A percentile compares a stretch with the other conserved stretches of the same genome.
phyloP scores from a whole-genome alignment of 2,888 invertebrate species.

The Apodemia zela region DNA sequence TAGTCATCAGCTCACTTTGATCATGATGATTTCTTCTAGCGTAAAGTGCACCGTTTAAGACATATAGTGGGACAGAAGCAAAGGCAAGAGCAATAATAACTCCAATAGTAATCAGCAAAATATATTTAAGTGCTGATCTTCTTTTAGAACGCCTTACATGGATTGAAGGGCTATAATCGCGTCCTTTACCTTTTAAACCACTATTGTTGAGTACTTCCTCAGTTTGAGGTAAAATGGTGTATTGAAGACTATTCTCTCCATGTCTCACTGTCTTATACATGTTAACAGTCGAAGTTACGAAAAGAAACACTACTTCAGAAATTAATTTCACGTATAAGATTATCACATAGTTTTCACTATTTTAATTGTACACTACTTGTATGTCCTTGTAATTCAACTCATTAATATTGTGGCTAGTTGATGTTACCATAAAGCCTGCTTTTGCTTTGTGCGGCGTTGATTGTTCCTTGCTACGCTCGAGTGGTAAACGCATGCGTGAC shows the following conservation, averaged over 20 bases:
- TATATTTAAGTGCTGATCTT: constrained; percentile 59
- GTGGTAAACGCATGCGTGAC: constrained; percentile 61
- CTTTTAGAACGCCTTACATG: constrained; percentile 61
- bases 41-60: constrained; percentile 56
- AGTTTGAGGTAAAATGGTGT: constrained; percentile 86
- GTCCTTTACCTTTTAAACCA: constrained; percentile 77
- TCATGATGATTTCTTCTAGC: constrained; percentile 47
- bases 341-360: constrained; percentile 62
- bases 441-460: constrained; percentile 66
- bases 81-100: constrained; percentile 55
- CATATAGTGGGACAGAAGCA: constrained; percentile 58
- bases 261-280: constrained; percentile 89
- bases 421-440: constrained; percentile 49
- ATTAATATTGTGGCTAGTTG: constrained; percentile 45
- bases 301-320: constrained; percentile 58
- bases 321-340: constrained; percentile 45
- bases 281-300: constrained; percentile 51
- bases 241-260: constrained; percentile 87
- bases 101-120: constrained; percentile 57
- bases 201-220: constrained; percentile 83
- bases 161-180: constrained; percentile 73
- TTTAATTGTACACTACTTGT: constrained; percentile 37
- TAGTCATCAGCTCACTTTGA: constrained; percentile 45
- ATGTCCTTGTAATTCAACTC: constrained; percentile 37
- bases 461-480: constrained; percentile 38